Conservation (phyloP, 2,888 invertebrate species). For the Argyresthia goedartella region DNA sequence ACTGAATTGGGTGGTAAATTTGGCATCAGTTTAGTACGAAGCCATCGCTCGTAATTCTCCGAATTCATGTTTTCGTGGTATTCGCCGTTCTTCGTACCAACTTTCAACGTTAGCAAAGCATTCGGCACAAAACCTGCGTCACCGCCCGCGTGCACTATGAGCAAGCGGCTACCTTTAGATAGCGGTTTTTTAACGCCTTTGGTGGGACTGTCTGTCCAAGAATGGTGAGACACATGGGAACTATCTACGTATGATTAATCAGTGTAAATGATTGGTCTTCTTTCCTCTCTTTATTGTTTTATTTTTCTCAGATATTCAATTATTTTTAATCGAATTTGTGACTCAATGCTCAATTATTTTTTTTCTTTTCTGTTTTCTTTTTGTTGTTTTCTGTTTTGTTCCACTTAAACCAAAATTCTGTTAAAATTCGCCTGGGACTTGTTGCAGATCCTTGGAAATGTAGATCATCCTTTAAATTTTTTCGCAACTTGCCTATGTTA, state of each 20-base stretch:
- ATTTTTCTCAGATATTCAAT: conserved; percentile 10
- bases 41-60: conserved; percentile 15
- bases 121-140: conserved; percentile 7
- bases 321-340: conserved; percentile 4
- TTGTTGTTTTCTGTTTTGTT: not conserved
- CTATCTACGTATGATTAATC: conserved; percentile 9
- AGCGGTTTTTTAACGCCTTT: conserved; percentile 6
- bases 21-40: conserved; percentile 16
- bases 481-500: conserved; percentile 7
- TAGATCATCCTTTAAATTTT: conserved; percentile 1
- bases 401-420: not conserved
- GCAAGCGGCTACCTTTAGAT: conserved; percentile 14
- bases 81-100: not conserved
- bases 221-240: conserved; percentile 5
- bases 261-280: conserved; percentile 12
- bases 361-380: not conserved
- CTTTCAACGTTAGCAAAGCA: conserved; percentile 4
- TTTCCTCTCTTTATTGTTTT: conserved; percentile 9
- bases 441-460: not conserved
- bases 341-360: not conserved
- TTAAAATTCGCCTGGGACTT: not conserved
- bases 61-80: conserved; percentile 1
- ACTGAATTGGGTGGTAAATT: conserved; percentile 19
- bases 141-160: conserved; percentile 9
- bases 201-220: conserved; percentile 7